Conservation (phyloP, 2,113 vertebrate genomes). For the Ceuthmochares aereus region DNA sequence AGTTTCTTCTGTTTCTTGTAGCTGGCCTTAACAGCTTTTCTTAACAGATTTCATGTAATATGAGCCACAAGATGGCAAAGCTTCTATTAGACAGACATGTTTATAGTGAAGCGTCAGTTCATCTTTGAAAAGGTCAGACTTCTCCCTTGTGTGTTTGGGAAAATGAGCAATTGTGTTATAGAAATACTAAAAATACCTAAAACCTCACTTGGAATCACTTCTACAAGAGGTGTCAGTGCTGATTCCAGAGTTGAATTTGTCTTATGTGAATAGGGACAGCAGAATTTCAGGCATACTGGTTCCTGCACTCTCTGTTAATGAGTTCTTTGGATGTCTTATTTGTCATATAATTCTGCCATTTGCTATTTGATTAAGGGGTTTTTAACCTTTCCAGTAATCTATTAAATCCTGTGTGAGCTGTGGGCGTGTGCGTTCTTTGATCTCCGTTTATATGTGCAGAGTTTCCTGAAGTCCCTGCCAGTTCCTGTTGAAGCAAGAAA, state of each 20-base stretch:
- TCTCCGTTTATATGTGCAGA: background rate
- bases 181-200: constrained; percentile 22
- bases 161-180: background rate
- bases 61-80: background rate
- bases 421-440: constrained; percentile 35
- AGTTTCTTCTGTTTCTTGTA: background rate
- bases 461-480: background rate
- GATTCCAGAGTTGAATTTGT: background rate
- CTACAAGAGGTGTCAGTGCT: background rate
- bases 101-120: background rate
- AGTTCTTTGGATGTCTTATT: background rate
- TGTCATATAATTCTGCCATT: constrained; percentile 27
- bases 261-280: background rate
- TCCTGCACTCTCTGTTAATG: constrained; percentile 5
- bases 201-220: background rate
- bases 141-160: background rate
- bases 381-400: constrained; percentile 47
- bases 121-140: constrained; percentile 48
- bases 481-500: background rate
- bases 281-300: background rate
- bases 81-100: background rate
- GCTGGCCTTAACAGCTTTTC: background rate
- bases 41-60: background rate
- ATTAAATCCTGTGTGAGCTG: background rate
- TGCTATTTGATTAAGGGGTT: constrained; percentile 21